Evolutionary conservation across 2,888 invertebrate species (phyloP).

Genomic region (Drosophila hamatofila): DNA sequence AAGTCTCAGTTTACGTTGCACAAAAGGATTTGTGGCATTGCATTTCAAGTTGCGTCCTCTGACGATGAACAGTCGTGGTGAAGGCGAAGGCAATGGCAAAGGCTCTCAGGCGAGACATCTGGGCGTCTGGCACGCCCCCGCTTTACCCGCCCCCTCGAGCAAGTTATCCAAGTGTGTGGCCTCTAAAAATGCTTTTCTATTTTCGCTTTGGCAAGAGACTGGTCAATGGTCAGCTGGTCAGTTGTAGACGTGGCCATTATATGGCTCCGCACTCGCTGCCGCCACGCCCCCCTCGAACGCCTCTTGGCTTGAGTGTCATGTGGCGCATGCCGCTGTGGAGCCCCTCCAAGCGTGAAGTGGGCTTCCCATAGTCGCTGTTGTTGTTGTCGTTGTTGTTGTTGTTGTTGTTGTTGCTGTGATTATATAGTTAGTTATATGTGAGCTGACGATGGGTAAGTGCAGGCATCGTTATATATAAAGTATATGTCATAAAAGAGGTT

Average conservation of each 20-base stretch:
- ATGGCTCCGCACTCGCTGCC: conserved; percentile 10
- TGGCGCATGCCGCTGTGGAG: conserved; percentile 69
- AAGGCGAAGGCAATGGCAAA: conserved; percentile 20
- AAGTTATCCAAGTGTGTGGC: conserved; percentile 39
- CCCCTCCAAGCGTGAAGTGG: conserved; percentile 72
- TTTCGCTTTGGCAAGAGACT: conserved; percentile 50
- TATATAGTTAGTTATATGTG: conserved; percentile 52
- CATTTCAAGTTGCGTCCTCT: conserved; percentile 33
- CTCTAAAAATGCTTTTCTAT: conserved; percentile 32
- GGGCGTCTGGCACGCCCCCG: conserved; percentile 42
- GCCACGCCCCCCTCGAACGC: neutral
- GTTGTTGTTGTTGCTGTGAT: conserved; percentile 42
- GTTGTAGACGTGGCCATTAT: conserved; percentile 29
- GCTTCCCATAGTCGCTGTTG: conserved; percentile 56
- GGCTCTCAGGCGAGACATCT: conserved; percentile 73
- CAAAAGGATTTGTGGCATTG: conserved; percentile 54
- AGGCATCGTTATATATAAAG: conserved; percentile 37
- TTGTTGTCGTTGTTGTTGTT: conserved; percentile 36
- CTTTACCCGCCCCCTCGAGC: neutral
- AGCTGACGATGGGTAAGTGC: conserved; percentile 31
- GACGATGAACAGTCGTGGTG: conserved; percentile 52
- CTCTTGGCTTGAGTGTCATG: conserved; percentile 67
- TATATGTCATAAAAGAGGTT: conserved; percentile 62
- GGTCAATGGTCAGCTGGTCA: conserved; percentile 72
- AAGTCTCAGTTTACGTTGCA: conserved; percentile 38